Conservation (phyloP, 1,140 invertebrate genomes). For the Zaprionus inermis region DNA sequence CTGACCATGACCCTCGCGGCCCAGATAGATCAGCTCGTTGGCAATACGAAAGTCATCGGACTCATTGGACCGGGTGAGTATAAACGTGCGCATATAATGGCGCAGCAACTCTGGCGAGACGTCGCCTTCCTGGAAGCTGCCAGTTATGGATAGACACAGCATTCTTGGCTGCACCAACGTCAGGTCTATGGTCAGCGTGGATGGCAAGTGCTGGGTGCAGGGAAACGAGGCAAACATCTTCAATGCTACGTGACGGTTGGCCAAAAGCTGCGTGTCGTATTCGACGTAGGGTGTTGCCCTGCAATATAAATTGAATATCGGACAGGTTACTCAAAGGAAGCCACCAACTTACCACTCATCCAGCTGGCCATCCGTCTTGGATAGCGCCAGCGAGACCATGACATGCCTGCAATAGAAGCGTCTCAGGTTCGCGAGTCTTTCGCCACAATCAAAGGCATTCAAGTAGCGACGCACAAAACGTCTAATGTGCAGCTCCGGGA, state of each 20-base stretch:
- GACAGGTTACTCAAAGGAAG: not conserved
- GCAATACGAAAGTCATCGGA: constrained; percentile 31
- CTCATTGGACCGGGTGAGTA: constrained; percentile 4
- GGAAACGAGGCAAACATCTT: constrained; percentile 31
- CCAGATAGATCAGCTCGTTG: constrained; percentile 40
- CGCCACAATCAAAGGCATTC: constrained; percentile 25
- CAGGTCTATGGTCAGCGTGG: constrained; percentile 36
- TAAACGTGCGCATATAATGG: constrained; percentile 32
- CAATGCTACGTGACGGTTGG: not conserved
- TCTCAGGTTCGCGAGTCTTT: not conserved
- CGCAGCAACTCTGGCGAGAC: not conserved
- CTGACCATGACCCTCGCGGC: constrained; percentile 4
- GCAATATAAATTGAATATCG: not conserved
- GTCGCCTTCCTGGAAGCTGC: constrained; percentile 18
- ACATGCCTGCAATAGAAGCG: constrained; percentile 21
- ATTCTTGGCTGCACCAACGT: constrained; percentile 7
- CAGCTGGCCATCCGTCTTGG: not conserved
- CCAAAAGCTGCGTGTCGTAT: constrained; percentile 10
- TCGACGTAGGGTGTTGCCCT: constrained; percentile 15
- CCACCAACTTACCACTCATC: constrained; percentile 10
- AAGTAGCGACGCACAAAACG: constrained; percentile 29
- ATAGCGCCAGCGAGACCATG: constrained; percentile 12
- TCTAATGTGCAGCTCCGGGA: not conserved
- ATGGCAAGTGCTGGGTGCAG: constrained; percentile 21
- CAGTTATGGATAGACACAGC: constrained; percentile 29